Evolutionary conservation across 2,888 invertebrate species (phyloP), one percentile per base, ranked within the genome.

Genomic region (Microchrysa polita): DNA sequence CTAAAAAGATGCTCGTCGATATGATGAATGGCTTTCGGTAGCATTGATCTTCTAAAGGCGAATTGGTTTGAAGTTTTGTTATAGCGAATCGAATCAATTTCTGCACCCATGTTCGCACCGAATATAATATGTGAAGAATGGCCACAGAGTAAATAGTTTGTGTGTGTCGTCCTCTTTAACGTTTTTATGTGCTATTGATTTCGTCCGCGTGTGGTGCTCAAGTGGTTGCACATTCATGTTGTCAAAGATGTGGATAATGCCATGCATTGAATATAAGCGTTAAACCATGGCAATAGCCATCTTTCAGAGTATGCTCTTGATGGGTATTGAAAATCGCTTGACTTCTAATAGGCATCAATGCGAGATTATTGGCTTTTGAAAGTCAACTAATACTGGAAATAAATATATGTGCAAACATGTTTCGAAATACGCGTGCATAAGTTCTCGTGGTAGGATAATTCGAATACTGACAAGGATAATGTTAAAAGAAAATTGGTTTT

Each of bases 11-110:
- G 23, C 61, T 72, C 42, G 48, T 48, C 48, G 34, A 72, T n/a
- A n/a, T 72, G 72, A 72, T 72, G 72, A 72, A 72, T 72, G 72
- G 72, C 57, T 60, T 72, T 72, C 72, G 72, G 72, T 44, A 72
- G 72, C 72, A 72, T 72, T 72, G 72, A 72, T 72, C 60, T 72
- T 72, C 53, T 34, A 67, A 67, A 67, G 55, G 67, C 14, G 60
- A 61, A n/a, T 59, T 60, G 72, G 61, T 60, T 59, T 44, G 72
- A 44, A 59, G 60, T 44, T 72, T 72, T 72, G 61, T 72, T 72
- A n/a, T n/a, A 34, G 59, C 52, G 60, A 60, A 72, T 72, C 72
- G 59, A 72, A 72, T 72, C 72, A 40, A 72, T 72, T 71, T 72
- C 55, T 57, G 55, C 57, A 52, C 57, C 69, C 18, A 7, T 16